Evolutionary conservation across 1,140 invertebrate species (phyloP).

Genomic region (Penaeus chinensis): DNA sequence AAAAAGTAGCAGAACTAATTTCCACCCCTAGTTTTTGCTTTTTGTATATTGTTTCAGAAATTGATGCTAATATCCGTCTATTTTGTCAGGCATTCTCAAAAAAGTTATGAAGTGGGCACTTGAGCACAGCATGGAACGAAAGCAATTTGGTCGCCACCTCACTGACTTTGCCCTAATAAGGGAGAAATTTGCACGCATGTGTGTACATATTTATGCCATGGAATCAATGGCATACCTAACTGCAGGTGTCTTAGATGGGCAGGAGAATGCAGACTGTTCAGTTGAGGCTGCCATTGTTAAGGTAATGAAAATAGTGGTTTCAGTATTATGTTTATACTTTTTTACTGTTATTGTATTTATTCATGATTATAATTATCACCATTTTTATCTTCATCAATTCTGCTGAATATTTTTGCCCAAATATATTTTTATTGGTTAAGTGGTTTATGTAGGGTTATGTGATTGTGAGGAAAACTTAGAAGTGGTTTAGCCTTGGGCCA

Average conservation of each 20-base stretch:
- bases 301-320: slow-evolving; percentile 69
- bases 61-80: not conserved
- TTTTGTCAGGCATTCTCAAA: slow-evolving; percentile 75
- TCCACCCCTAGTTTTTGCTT: not conserved
- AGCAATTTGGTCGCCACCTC: slow-evolving; percentile 91
- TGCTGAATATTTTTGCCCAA: too few relatives aligned
- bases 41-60: not conserved
- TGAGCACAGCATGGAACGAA: slow-evolving; percentile 87
- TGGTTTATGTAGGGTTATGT: too few relatives aligned
- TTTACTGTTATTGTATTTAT: too few relatives aligned
- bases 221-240: slow-evolving; percentile 96
- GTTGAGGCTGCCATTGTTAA: slow-evolving; percentile 98
- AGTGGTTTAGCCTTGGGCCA: too few relatives aligned
- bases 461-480: too few relatives aligned
- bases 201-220: slow-evolving; percentile 91
- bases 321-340: too few relatives aligned
- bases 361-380: too few relatives aligned
- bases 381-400: too few relatives aligned
- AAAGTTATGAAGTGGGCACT: slow-evolving; percentile 88
- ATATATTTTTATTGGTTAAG: too few relatives aligned
- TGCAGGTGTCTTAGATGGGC: slow-evolving; percentile 68
- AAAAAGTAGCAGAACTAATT: not conserved
- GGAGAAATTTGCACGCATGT: slow-evolving; percentile 94
- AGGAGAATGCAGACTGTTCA: slow-evolving; percentile 71
- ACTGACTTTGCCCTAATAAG: slow-evolving; percentile 90